Evolutionary conservation across 2,797 vertebrate genomes (phyloP).

Genomic region (Amniataba percoides): DNA sequence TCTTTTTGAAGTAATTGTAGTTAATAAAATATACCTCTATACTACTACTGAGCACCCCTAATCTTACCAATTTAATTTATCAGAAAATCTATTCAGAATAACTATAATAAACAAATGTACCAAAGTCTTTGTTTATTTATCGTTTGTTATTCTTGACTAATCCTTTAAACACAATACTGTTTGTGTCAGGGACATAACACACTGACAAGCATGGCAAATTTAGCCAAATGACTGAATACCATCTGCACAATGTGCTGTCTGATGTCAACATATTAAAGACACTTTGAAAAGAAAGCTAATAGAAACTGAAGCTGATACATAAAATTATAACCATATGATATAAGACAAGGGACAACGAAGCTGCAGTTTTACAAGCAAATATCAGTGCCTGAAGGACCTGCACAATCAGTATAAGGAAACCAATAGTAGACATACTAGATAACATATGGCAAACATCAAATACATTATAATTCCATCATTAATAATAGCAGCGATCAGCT

Average conservation of each 20-base stretch:
- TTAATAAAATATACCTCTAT: constrained; percentile 47
- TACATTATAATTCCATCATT: too few relatives aligned
- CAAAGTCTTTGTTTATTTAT: neutral
- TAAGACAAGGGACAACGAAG: too few relatives aligned
- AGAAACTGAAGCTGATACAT: too few relatives aligned
- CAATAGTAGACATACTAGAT: too few relatives aligned
- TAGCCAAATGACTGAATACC: neutral
- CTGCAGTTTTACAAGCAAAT: too few relatives aligned
- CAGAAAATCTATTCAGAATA: constrained; percentile 29
- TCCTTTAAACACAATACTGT: neutral
- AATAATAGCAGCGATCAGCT: too few relatives aligned
- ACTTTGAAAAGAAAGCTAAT: too few relatives aligned
- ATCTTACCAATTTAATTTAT: constrained; percentile 27
- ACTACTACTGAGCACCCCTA: constrained; percentile 41
- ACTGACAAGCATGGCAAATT: neutral
- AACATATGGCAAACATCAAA: too few relatives aligned
- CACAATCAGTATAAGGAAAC: too few relatives aligned
- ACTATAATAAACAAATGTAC: constrained; percentile 40
- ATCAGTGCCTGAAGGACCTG: too few relatives aligned
- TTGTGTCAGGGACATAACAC: neutral
- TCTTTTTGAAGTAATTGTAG: neutral
- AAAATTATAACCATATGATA: too few relatives aligned
- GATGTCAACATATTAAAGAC: neutral
- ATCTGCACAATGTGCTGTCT: neutral
- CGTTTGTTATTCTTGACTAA: neutral